Base-by-base conservation (phyloP, 2,113 vertebrate genomes). In the Indri indri region DNA sequence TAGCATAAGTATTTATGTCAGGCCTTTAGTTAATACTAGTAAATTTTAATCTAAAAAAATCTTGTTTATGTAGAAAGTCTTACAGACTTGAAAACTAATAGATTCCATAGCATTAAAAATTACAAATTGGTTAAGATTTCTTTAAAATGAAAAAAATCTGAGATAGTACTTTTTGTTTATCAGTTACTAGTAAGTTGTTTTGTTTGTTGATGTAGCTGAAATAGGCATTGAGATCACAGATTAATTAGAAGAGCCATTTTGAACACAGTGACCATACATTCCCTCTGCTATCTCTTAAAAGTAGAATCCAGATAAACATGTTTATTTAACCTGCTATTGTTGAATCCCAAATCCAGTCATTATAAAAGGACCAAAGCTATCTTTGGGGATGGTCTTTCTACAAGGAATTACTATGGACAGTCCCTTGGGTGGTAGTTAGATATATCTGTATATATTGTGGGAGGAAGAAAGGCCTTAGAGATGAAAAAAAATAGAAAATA, bases 371-470 rank as follows among this genome's bases (percentile, higher is more conserved):
- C 96, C 91, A 98, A 97, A 97, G 20, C 94, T 98, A 57, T 97
- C 97, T 98, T 98, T 97, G 73, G 96, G 96, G 89, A 96, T 97
- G 97, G 97, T 98, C 98, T 99, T 98, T 98, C 98, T 98, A 95
- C 91, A 98, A 98, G 96, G 96, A 98, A 97, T 97, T 97, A n/a
- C 66, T 98, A 37, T 57, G 98, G 65, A 83, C 98, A 96, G 45
- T 97, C 98, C 97, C 94, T 34, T 25, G 96, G 81, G 97, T 96
- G 63, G 81, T 97, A 97, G 97, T 96, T 98, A 98, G 82, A 92
- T 98, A 88, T 98, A 95, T 94, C 96, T 96, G 84, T 95, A 97
- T 97, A 92, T 96, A 97, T 91, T 97, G 86, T 95, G 88, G 63
- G 90, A 95, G 85, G 71, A 61, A 94, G 95, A 45, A 70, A 90